Evolutionary conservation across 1,140 invertebrate genomes (phyloP), one percentile per base, ranked within the genome.

Genomic region (Drosophila ananassae): DNA sequence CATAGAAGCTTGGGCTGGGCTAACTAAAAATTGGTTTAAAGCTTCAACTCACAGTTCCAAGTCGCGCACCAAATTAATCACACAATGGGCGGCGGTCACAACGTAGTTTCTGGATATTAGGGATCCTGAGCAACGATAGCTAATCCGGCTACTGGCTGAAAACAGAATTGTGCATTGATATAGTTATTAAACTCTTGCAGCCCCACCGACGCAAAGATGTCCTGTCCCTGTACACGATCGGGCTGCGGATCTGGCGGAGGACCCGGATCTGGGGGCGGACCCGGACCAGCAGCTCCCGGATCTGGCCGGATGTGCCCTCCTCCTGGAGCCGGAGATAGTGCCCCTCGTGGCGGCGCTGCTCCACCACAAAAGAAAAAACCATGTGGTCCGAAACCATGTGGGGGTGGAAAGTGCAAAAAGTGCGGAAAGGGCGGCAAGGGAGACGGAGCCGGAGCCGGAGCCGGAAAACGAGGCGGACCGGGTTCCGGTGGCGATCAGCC

Each of bases 51-150:
- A 94, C 93, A 94, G 59, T 54, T 92, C 87, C 46, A 92, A 91
- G 55, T 90, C 92, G 9, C 72, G 84, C 1, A 92, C 92, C 44
- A 93, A 82, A 60, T 92, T 89, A 2, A 90, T 89, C 2, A 95
- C 92, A 73, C 95, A 96, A 89, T 96, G 96, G 0, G 94, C 95
- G 3, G 96, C 94, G 0, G 95, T 96, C 2, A 96, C 46, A 17
- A 96, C 92, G 69, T 94, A 94, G 2, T 92, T 73, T 34, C 93
- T 91, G 21, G 93, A 94, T 32, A 96, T 93, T 0, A 96, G 90
- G 2, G 94, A 93, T 1, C 95, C 96, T 1, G 94, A 95, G 77
- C 95, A 96, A 34, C 92, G 91, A 84, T 92, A 94, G 37, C 92
- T 92, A 3, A 93, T 77, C 13, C 71, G 58, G 46, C 74, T 93